Conservation (phyloP, 2,797 vertebrate species). For the Chaunax sp. region DNA sequence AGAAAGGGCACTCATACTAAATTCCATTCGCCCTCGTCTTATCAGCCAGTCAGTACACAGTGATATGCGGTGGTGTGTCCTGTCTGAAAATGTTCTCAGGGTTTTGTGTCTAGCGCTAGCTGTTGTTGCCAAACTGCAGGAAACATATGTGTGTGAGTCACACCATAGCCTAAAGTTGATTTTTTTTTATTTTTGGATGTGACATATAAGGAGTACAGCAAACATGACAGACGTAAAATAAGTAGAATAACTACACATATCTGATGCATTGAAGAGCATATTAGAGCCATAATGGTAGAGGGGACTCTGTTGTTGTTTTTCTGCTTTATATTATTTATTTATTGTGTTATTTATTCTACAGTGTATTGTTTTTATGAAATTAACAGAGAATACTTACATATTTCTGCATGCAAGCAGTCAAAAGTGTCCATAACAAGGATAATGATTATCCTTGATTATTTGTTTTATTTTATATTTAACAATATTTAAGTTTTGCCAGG, state of each 20-base stretch:
- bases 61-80: constrained; percentile 53
- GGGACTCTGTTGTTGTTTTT: no score
- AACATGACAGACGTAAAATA: not conserved
- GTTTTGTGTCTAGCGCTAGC: constrained; percentile 36
- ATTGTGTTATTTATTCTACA: constrained; percentile 1
- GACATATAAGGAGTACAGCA: not conserved
- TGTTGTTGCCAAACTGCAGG: constrained; percentile 12
- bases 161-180: not conserved
- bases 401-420: not conserved
- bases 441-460: not conserved
- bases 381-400: not conserved
- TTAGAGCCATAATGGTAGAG: not conserved
- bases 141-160: constrained; percentile 37
- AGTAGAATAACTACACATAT: not conserved
- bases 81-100: constrained; percentile 52
- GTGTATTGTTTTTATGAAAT: not conserved
- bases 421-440: no score
- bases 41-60: constrained; percentile 51
- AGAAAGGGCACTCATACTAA: constrained; percentile 7
- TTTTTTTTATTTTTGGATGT: not conserved
- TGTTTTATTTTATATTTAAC: not conserved
- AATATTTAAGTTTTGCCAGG: not conserved
- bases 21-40: constrained; percentile 15
- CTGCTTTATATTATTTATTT: no score
- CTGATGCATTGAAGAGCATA: not conserved